A percentile compares a stretch with the other conserved stretches of the same genome.
These are phyloP conservation scores for Strix uralensis DNA, from an alignment of 2,113 vertebrate genomes.

Conservation along the genomic window DNA sequence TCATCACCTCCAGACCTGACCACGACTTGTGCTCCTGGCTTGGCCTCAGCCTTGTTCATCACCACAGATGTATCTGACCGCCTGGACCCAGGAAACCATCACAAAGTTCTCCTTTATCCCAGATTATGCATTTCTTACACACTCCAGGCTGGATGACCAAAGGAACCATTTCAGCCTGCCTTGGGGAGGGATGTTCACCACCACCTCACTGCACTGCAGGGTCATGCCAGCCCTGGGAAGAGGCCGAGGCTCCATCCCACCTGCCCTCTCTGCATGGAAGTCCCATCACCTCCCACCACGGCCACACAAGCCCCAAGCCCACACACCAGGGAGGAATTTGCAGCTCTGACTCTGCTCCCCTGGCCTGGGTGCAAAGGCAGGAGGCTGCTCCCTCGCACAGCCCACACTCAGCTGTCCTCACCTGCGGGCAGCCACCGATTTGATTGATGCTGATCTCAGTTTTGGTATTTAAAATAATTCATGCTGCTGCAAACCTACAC, in stretches of 20 bases:
- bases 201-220: neutral
- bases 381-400: neutral
- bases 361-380: rapidly evolving
- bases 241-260: neutral
- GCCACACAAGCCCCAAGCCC: neutral
- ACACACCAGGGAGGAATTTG: rapidly evolving
- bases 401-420: neutral
- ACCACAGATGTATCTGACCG: neutral
- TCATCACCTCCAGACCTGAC: neutral
- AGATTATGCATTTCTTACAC: rapidly evolving
- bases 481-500: neutral
- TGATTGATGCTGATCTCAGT: neutral
- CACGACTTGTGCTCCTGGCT: neutral
- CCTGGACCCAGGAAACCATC: neutral
- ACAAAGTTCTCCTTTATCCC: neutral
- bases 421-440: rapidly evolving
- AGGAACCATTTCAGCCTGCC: neutral
- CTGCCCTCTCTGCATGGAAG: neutral
- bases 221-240: neutral
- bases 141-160: neutral
- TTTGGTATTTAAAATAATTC: neutral
- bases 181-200: neutral
- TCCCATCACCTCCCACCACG: rapidly evolving
- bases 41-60: neutral
- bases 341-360: neutral